These are phyloP conservation scores for Emydoidea blandingii DNA, from an alignment of 2,797 vertebrate genomes.

Conservation along the genomic window DNA sequence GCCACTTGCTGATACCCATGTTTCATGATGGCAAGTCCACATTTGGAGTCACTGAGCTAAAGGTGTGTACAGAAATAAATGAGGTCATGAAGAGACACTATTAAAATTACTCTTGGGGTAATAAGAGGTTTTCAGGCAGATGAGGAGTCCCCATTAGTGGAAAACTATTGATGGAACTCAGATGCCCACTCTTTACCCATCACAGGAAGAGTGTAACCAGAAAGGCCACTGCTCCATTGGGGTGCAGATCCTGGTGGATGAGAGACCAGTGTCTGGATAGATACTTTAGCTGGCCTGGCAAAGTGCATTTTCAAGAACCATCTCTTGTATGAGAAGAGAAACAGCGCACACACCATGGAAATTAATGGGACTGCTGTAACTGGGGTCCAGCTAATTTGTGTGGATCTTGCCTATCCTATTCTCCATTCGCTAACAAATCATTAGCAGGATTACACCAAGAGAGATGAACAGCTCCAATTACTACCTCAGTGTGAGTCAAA, in stretches of 20 bases:
- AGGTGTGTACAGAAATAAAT: not conserved
- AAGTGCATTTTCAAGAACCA: not conserved
- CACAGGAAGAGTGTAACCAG: not conserved
- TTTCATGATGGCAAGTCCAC: accelerated
- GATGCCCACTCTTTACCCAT: not conserved
- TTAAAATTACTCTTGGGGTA: accelerated
- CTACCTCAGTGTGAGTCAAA: not conserved
- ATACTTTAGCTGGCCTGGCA: not conserved
- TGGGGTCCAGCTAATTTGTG: not conserved
- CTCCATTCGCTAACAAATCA: not conserved
- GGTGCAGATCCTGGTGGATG: not conserved
- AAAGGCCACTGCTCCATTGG: not conserved
- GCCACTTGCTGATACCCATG: not conserved
- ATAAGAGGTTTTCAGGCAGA: not conserved
- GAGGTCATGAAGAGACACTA: not conserved
- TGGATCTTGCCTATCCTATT: not conserved
- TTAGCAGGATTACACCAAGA: not conserved
- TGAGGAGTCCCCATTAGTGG: conserved; percentile 9
- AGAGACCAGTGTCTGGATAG: not conserved
- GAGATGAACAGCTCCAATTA: not conserved
- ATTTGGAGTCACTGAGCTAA: not conserved
- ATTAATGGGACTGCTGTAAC: not conserved
- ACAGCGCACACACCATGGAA: not conserved
- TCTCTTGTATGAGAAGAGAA: not conserved
- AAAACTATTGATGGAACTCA: not conserved